Base-by-base conservation (phyloP, 2,888 invertebrate species). In the Stratiomys singularior region DNA sequence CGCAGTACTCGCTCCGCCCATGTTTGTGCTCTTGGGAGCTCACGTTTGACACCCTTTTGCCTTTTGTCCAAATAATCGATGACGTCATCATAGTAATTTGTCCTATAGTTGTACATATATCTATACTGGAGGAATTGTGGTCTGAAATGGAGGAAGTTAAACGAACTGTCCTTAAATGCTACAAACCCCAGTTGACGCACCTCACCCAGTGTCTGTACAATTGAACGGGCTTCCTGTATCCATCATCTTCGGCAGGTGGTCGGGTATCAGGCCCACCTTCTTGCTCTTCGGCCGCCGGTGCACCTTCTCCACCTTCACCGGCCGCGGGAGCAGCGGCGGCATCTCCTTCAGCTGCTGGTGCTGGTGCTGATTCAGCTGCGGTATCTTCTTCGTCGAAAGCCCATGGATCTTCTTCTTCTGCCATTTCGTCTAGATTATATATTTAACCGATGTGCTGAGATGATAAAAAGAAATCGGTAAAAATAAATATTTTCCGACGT, bases 41-140 rank as follows among this genome's bases (percentile, higher is more conserved):
- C 95, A 69, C 92, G 90, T 25, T 83, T 80, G 72, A 91, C 84
- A 0, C 95, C 95, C 81, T 89, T 89, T 86, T 92, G 91, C 82
- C 93, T 90, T 84, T 92, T 91, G 86, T 96, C 93, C 87, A 96
- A 87, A 88, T 93, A 96, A 84, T 93, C 92, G 86, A 96, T 94
- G 79, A 94, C 92, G 85, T 95, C 95, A 85, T 95, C 92, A 87
- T 95, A 96, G 86, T 96, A 96, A 88, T 94, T 95, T 87, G 92
- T 91, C 88, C 93, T 91, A 88, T 95, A 96, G 86, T 95, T 92
- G 88, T 93, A 93, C 86, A 94, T 89, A 86, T 95, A 95, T 84
- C 89, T 91, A 89, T 96, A 96, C 85, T 94, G 93, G 60, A 94
- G 91, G 88, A 93, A 92, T 85, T 92, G 92, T 23, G 95, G 95